Evolutionary conservation across 2,113 vertebrate species (phyloP).

Genomic region (Oenanthe oenanthe): DNA sequence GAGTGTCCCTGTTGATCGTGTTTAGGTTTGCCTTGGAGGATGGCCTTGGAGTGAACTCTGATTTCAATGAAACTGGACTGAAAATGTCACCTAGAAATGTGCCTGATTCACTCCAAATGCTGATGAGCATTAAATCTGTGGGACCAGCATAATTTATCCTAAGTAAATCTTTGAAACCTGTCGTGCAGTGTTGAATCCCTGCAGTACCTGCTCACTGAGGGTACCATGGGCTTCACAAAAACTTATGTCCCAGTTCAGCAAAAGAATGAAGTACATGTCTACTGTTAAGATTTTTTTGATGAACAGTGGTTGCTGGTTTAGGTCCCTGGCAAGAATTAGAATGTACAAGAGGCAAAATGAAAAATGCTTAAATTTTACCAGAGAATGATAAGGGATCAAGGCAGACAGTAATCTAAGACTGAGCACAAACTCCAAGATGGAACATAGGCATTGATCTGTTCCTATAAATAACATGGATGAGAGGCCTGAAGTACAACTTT

Average conservation of each 20-base stretch:
- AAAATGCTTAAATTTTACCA: not conserved
- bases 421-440: not conserved
- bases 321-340: not conserved
- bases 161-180: not conserved
- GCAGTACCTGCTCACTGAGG: not conserved
- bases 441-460: slow-evolving; percentile 30
- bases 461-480: slow-evolving; percentile 45
- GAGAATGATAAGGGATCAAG: not conserved
- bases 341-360: not conserved
- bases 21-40: not conserved
- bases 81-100: not conserved
- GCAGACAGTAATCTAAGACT: slow-evolving; percentile 16
- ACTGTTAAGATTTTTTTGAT: not conserved
- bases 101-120: not conserved
- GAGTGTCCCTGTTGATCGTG: not conserved
- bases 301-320: not conserved
- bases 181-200: not conserved
- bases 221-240: not conserved
- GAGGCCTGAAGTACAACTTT: slow-evolving; percentile 13
- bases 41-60: not conserved
- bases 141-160: not conserved
- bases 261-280: not conserved
- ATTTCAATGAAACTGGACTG: not conserved
- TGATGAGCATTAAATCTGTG: not conserved
- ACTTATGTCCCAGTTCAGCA: not conserved